Percentiles rank a stretch among this genome's conserved stretches.
Evolutionary conservation across 2,113 vertebrate species (phyloP).

Genomic region (Scomber colias): DNA sequence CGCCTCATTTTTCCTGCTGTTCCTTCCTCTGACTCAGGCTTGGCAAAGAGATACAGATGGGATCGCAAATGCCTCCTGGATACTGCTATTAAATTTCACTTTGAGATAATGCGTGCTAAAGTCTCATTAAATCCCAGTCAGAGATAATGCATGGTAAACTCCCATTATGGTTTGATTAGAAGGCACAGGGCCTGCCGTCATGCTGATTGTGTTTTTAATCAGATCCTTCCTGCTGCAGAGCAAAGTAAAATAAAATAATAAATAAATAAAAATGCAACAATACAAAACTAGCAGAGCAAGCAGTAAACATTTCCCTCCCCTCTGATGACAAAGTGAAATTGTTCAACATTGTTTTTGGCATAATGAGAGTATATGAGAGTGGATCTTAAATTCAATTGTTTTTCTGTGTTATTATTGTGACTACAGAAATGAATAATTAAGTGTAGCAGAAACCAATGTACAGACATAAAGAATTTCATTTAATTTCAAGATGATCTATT

Average conservation of each 20-base stretch:
- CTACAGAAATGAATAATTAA: constrained; percentile 26
- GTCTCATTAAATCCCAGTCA: constrained; percentile 75
- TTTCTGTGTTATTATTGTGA: constrained; percentile 30
- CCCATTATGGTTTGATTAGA: constrained; percentile 73
- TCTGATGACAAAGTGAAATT: constrained; percentile 33
- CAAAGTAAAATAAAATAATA: constrained; percentile 12
- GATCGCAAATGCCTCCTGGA: constrained; percentile 54
- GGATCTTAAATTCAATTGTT: constrained; percentile 40
- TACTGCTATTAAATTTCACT: constrained; percentile 67
- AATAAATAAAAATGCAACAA: constrained; percentile 22
- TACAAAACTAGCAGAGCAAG: constrained; percentile 64
- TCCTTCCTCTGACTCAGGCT: constrained; percentile 41
- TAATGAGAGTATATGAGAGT: constrained; percentile 43
- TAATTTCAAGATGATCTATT: constrained; percentile 1
- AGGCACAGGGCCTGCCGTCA: constrained; percentile 38
- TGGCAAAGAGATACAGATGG: constrained; percentile 45
- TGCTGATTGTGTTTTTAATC: constrained; percentile 76
- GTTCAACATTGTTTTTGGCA: constrained; percentile 43
- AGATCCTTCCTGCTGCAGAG: constrained; percentile 57
- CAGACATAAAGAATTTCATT: constrained; percentile 23
- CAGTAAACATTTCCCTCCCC: constrained; percentile 39
- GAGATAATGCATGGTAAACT: constrained; percentile 69
- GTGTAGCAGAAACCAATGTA: constrained; percentile 17
- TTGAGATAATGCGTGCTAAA: constrained; percentile 68
- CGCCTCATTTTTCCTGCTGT: constrained; percentile 44